Evolutionary conservation across 2,113 vertebrate species (phyloP), one percentile per base, ranked within the genome.

Genomic region (Pangasianodon hypophthalmus): DNA sequence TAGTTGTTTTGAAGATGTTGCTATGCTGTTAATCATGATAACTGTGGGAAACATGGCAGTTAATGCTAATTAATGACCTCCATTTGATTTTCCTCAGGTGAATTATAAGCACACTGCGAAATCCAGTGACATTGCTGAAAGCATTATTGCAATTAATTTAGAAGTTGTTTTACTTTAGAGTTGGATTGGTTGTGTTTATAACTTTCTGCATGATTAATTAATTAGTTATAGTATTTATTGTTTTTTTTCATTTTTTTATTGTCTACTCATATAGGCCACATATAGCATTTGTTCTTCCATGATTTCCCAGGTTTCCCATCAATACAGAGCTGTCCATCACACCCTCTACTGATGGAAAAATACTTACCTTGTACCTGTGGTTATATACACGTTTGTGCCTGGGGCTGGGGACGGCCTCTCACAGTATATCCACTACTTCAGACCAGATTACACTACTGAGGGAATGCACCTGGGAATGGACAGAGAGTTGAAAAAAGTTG

Each of bases 381-480:
- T 87, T 54, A 16, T 75, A 87, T 58, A 54, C 14, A 85, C 10
- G 29, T 77, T 87, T 48, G 73, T 87, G 86, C 73, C 73, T 87
- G 73, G 29, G 48, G 86, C 71, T 79, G 54, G 73, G 26, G 56
- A 46, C 8, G 26, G 67, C 85, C 10, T 71, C 46, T 87, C 86
- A 79, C n/a, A 41, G 67, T 56, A 58, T 75, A 44, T 24, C 44
- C 67, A 32, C 67, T 86, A 73, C 85, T 75, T 87, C 32, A 75
- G 37, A 54, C 73, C 56, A 84, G 82, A 84, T 84, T 84, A 62
- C 37, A 84, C 82, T 62, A 62, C 56, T 44, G 50, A 89, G 37
- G 58, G 81, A 89, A 88, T 83, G n/a, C 89, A 90, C 91, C 91
- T 92, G 91, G 85, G 88, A 85, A 87, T 77, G 77, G 48, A 89